These are phyloP conservation scores for Astyanax mexicanus DNA, from an alignment of 2,797 vertebrate genomes.

Conservation along the genomic window DNA sequence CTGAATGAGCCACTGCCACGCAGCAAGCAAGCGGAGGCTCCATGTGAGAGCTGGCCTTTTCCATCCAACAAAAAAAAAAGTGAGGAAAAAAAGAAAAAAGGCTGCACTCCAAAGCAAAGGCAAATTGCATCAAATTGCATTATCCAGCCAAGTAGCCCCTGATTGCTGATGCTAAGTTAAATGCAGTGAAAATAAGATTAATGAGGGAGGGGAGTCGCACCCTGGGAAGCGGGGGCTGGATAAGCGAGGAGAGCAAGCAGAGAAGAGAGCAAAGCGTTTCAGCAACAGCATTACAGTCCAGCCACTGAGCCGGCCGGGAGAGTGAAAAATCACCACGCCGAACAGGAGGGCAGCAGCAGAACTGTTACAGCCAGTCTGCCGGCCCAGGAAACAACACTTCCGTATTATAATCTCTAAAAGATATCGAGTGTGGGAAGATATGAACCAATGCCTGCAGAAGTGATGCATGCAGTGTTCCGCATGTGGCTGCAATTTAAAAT, in stretches of 20 bases:
- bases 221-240: neutral
- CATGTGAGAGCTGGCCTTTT: conserved; percentile 66
- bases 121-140: conserved; percentile 78
- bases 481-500: neutral
- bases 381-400: neutral
- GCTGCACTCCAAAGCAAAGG: conserved; percentile 49
- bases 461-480: neutral
- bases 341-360: neutral
- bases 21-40: conserved; percentile 65
- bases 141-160: conserved; percentile 72
- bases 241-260: neutral
- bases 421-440: neutral
- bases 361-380: neutral
- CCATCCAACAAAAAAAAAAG: conserved; percentile 60
- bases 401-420: neutral
- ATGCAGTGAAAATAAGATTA: conserved; percentile 79
- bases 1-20: conserved; percentile 66
- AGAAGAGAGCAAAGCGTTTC: neutral
- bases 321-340: neutral
- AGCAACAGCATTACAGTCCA: neutral
- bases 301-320: neutral
- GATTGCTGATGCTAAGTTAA: conserved; percentile 78
- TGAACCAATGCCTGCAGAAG: neutral
- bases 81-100: conserved; percentile 44
- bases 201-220: conserved; percentile 63